Evolutionary conservation across 64 coral and sea anemone species (phyloP).

Genomic region (Montipora foliosa): DNA sequence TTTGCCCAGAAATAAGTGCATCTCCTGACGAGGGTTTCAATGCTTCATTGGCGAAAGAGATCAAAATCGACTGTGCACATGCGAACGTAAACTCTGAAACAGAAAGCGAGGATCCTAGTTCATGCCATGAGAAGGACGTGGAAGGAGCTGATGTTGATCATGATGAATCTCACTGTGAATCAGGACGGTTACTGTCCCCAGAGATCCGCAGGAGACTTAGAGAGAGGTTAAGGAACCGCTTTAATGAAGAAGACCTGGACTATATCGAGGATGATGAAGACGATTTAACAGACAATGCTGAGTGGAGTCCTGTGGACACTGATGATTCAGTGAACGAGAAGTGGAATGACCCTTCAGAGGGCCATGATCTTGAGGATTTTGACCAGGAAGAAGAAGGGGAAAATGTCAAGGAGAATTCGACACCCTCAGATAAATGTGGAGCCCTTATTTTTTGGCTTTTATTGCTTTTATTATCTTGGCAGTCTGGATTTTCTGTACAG

Average conservation of each 20-base stretch:
- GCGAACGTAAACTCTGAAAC: background rate
- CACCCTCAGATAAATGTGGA: constrained; percentile 31
- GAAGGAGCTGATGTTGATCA: too few relatives aligned
- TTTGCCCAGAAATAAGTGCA: background rate
- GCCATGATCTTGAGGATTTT: constrained; percentile 46
- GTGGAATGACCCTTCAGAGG: constrained; percentile 39
- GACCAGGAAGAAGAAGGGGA: background rate
- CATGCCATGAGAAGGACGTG: background rate
- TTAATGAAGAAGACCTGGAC: background rate
- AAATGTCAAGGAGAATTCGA: background rate
- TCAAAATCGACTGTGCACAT: too few relatives aligned
- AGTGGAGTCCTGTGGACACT: background rate
- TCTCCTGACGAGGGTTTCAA: background rate
- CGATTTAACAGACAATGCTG: background rate
- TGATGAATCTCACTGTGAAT: background rate
- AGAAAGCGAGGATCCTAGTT: background rate
- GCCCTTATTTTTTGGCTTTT: constrained; percentile 54
- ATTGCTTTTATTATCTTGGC: constrained; percentile 66
- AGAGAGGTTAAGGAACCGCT: background rate
- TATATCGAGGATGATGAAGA: background rate
- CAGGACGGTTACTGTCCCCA: background rate
- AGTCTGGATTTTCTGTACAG: constrained; percentile 63
- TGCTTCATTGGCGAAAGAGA: too few relatives aligned
- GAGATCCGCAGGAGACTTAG: background rate
- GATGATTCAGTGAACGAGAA: constrained; percentile 24